Base-by-base conservation (phyloP, 1,140 invertebrate genomes). In the Trigoniulus corallinus region DNA sequence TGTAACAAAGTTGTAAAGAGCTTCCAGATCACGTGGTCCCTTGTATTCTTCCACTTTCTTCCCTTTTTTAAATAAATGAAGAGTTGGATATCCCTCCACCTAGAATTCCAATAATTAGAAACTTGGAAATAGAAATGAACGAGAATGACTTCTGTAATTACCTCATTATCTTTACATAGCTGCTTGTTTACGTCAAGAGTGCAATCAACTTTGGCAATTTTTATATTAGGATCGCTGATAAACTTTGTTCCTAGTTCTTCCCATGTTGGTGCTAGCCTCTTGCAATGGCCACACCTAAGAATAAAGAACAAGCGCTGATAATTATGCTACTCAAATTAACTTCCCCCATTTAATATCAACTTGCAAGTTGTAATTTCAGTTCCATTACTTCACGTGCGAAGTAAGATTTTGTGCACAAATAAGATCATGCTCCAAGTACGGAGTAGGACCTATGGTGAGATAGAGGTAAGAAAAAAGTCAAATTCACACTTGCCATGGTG, bases 401-500 rank as follows among this genome's bases (percentile, higher is more conserved):
- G n/a, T n/a, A n/a, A n/a, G n/a, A n/a, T n/a, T n/a, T n/a, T n/a
- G n/a, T n/a, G n/a, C n/a, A n/a, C n/a, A n/a, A n/a, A n/a, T n/a
- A n/a, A n/a, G n/a, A n/a, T n/a, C n/a, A n/a, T n/a, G n/a, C n/a
- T n/a, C n/a, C n/a, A n/a, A n/a, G n/a, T n/a, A n/a, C n/a, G n/a
- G n/a, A n/a, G n/a, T n/a, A n/a, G n/a, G n/a, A n/a, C n/a, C n/a
- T n/a, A n/a, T n/a, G n/a, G n/a, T n/a, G n/a, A n/a, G n/a, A n/a
- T n/a, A n/a, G n/a, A n/a, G n/a, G n/a, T n/a, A n/a, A n/a, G n/a
- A n/a, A n/a, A n/a, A n/a, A n/a, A n/a, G n/a, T n/a, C n/a, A n/a
- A n/a, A n/a, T n/a, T n/a, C n/a, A n/a, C n/a, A 63, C 65, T 69
- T 65, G 77, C 81, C 81, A 84, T 10, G 81, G 81, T n/a, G 81